phyloP scores from a whole-genome alignment of 2,797 vertebrate genomes.

The Sebastes matsubarae region DNA sequence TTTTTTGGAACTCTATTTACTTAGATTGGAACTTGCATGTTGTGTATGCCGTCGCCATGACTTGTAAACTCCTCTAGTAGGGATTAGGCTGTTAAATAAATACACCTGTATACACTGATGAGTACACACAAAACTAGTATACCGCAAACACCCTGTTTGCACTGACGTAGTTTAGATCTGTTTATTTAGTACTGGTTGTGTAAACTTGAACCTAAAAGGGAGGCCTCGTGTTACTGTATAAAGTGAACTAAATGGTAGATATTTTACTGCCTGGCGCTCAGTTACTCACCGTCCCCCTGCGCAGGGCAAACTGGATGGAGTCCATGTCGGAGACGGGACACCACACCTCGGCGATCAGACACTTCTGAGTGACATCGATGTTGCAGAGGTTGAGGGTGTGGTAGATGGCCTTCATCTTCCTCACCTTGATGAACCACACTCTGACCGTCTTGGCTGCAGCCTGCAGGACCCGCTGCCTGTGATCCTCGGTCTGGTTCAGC shows the following conservation, averaged over 20 bases:
- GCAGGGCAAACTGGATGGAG: conserved; percentile 97
- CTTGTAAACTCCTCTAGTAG: background rate
- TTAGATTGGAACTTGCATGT: background rate
- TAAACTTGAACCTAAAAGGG: background rate
- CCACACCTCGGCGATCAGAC: conserved; percentile 98
- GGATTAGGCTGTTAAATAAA: background rate
- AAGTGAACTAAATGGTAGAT: background rate
- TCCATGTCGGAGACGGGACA: conserved; percentile 95
- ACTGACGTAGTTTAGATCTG: background rate
- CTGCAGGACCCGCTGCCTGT: conserved; percentile 95
- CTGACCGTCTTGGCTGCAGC: conserved; percentile 94
- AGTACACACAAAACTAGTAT: background rate
- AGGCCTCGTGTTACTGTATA: background rate
- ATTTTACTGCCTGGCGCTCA: background rate
- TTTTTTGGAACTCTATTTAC: no score
- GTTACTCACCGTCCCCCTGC: conserved; percentile 93
- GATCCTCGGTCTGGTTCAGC: conserved; percentile 98
- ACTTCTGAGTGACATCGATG: conserved; percentile 99
- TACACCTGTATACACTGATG: background rate
- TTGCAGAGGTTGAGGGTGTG: conserved; percentile 99
- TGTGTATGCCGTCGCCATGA: background rate
- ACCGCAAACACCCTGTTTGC: background rate
- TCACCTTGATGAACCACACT: conserved; percentile 98
- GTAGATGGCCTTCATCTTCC: conserved; percentile 99
- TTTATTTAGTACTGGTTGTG: background rate